These are phyloP conservation scores for Epinephelus moara DNA, from an alignment of 2,113 vertebrate species.

Conservation along the genomic window DNA sequence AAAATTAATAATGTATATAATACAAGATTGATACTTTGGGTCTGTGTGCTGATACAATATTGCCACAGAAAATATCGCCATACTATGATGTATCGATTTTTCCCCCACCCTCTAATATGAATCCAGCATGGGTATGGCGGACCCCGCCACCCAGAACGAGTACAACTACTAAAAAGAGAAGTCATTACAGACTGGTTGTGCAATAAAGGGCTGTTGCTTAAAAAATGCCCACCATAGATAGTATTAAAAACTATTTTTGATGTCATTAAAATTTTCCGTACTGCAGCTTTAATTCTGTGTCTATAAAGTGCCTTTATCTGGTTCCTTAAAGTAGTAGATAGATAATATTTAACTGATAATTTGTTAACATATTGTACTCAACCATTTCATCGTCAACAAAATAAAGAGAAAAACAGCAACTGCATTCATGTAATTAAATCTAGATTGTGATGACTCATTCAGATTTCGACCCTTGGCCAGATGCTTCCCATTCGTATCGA, in stretches of 20 bases:
- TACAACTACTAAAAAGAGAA: neutral
- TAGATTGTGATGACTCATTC: slow-evolving; percentile 9
- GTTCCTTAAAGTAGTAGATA: neutral
- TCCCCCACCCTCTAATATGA: no score
- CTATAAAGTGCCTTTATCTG: neutral
- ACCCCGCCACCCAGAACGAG: neutral
- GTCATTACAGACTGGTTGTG: neutral
- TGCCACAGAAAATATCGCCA: no score
- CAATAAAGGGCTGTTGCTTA: neutral
- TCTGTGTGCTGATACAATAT: no score
- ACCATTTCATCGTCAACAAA: neutral
- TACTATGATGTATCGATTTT: no score
- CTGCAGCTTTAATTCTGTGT: neutral
- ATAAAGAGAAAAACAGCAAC: neutral
- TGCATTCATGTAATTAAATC: slow-evolving; percentile 38
- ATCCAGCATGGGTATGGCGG: no score
- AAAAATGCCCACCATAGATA: neutral
- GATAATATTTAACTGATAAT: neutral
- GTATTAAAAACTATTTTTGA: neutral
- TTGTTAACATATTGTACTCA: neutral
- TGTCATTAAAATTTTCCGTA: neutral
- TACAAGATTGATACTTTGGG: no score
- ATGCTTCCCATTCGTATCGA: neutral
- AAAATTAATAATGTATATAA: no score
- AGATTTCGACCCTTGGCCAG: slow-evolving; percentile 14